phyloP scores from a whole-genome alignment of 2,888 invertebrate genomes.

The Lacanobia oleracea region DNA sequence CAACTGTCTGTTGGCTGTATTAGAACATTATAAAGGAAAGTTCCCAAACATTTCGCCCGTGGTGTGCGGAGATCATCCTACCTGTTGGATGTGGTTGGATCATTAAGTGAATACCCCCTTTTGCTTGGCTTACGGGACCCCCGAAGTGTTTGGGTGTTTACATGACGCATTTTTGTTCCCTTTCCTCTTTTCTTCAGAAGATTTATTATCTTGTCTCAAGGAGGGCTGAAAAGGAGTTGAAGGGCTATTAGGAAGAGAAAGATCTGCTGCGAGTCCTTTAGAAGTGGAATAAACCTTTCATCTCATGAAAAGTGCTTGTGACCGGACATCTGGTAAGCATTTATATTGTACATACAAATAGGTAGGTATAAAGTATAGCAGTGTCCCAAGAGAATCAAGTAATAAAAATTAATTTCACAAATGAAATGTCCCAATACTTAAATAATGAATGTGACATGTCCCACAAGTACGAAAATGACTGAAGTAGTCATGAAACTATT shows the following conservation, averaged over 20 bases:
- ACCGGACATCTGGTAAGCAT: constrained; percentile 6
- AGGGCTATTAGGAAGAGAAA: constrained; percentile 32
- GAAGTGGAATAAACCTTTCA: constrained; percentile 36
- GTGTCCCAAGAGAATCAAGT: not conserved
- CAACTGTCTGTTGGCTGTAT: not conserved
- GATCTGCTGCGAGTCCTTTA: constrained; percentile 40
- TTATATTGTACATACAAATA: not conserved
- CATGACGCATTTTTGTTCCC: constrained; percentile 65
- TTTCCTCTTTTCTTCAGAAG: constrained; percentile 55
- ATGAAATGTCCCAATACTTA: not conserved
- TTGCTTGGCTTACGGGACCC: constrained; percentile 60
- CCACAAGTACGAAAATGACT: not conserved
- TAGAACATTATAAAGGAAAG: constrained; percentile 34
- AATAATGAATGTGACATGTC: not conserved
- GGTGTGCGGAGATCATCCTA: constrained; percentile 62
- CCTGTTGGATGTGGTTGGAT: constrained; percentile 72
- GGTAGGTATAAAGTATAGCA: too few species aligned
- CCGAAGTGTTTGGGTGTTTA: constrained; percentile 63
- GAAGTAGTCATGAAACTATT: not conserved
- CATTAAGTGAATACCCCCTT: constrained; percentile 70
- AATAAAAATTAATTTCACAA: constrained; percentile 6
- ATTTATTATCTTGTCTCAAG: constrained; percentile 63
- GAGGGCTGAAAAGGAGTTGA: constrained; percentile 54
- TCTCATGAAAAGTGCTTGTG: constrained; percentile 28
- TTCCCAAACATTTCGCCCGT: constrained; percentile 49